Conservation (phyloP, 1,140 invertebrate species). For the Caenorhabditis remanei region DNA sequence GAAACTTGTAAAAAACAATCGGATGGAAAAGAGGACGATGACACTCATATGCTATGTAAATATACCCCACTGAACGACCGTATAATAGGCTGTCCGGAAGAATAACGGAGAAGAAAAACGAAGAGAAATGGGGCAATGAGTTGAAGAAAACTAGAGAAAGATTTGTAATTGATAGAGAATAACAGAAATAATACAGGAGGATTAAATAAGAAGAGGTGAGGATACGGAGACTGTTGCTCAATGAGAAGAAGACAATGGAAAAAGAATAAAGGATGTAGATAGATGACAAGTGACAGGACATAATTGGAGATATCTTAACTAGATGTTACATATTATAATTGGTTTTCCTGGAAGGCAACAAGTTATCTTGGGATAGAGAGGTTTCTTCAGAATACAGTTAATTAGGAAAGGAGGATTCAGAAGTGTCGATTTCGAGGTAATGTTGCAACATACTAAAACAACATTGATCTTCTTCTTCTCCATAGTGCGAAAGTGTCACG, state of each 20-base stretch:
- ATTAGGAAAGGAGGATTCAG: no score
- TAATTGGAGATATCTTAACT: no score
- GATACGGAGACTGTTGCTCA: no score
- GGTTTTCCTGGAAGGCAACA: no score
- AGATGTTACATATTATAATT: no score
- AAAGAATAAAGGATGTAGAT: no score
- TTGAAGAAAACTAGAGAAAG: background rate
- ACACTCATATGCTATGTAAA: constrained; percentile 48
- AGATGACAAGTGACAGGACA: no score
- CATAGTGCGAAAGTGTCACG: constrained; percentile 45
- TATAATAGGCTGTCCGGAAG: constrained; percentile 15
- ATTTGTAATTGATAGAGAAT: background rate
- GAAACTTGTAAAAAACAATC: constrained; percentile 29
- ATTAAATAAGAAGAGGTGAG: no score
- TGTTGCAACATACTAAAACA: background rate
- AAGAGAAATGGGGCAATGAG: background rate
- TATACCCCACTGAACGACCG: constrained; percentile 15
- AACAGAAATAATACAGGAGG: background rate
- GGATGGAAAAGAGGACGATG: constrained; percentile 14
- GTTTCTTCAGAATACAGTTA: no score
- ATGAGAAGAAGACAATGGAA: no score
- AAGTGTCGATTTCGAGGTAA: background rate
- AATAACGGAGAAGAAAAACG: background rate
- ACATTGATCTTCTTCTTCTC: background rate
- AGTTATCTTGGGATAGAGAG: no score